Evolutionary conservation across 2,113 vertebrate species (phyloP).

Genomic region (Gobio gobio): DNA sequence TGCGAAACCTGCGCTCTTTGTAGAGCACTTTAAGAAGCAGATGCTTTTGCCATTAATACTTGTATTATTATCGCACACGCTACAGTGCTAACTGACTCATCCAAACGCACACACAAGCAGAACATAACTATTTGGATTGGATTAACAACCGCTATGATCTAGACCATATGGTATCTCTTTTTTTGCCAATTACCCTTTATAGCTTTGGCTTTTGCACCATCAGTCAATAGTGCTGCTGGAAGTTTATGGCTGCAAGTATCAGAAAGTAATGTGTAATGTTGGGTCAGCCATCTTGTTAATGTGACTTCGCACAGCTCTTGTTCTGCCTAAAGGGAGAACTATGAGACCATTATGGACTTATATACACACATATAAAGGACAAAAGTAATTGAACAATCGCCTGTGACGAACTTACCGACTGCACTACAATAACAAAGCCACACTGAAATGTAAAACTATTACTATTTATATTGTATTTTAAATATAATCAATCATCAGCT

Average conservation of each 20-base stretch:
- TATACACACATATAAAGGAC: not conserved
- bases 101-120: not conserved
- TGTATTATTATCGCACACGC: constrained; percentile 21
- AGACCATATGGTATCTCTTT: constrained; percentile 29
- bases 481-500: not conserved
- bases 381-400: constrained; percentile 30
- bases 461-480: not conserved
- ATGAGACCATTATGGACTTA: constrained; percentile 9
- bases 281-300: constrained; percentile 27
- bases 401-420: not conserved
- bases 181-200: constrained; percentile 43
- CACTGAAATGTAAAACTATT: not conserved
- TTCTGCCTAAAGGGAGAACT: constrained; percentile 11
- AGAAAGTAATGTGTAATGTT: constrained; percentile 28
- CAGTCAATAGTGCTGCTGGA: constrained; percentile 3
- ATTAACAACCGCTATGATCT: constrained; percentile 31
- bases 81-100: not conserved
- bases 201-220: constrained; percentile 18
- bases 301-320: constrained; percentile 15
- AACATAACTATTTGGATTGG: constrained; percentile 14
- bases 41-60: constrained; percentile 21
- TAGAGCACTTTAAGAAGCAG: constrained; percentile 18
- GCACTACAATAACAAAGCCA: constrained; percentile 18
- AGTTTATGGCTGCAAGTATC: constrained; percentile 18
- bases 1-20: constrained; percentile 19